Evolutionary conservation across 1,140 invertebrate species (phyloP).

Genomic region (Neuroterus valhalla): DNA sequence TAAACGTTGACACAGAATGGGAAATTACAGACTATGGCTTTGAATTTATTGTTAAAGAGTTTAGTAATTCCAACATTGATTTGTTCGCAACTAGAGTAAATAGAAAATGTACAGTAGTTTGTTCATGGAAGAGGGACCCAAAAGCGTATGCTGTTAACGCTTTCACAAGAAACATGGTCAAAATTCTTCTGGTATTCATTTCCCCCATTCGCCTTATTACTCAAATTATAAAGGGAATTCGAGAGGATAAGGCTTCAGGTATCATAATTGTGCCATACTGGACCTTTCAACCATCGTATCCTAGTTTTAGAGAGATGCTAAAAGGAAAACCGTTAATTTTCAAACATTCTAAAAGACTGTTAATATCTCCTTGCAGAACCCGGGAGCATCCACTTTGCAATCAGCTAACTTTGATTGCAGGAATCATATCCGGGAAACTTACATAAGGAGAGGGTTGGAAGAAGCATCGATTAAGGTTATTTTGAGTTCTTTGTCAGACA

Average conservation of each 20-base stretch:
- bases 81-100: conserved; percentile 53
- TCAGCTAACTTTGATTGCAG: too few species aligned
- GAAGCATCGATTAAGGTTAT: too few species aligned
- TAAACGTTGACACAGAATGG: too few species aligned
- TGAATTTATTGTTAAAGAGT: conserved; percentile 39
- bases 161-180: conserved; percentile 52
- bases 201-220: conserved; percentile 51
- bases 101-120: conserved; percentile 45
- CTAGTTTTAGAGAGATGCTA: too few species aligned
- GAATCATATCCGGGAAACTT: too few species aligned
- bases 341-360: too few species aligned
- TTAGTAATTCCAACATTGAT: conserved; percentile 50
- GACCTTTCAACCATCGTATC: conserved; percentile 29
- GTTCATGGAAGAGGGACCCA: conserved; percentile 52
- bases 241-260: conserved; percentile 38
- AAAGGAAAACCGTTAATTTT: too few species aligned
- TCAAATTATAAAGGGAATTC: conserved; percentile 44
- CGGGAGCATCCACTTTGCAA: too few species aligned
- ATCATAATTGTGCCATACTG: conserved; percentile 29
- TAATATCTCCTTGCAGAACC: too few species aligned
- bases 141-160: conserved; percentile 46
- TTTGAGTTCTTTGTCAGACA: too few species aligned
- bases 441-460: too few species aligned
- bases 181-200: conserved; percentile 54
- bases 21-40: too few species aligned